Base-by-base conservation (phyloP, 2,888 invertebrate genomes). In the Aphrophora alni region DNA sequence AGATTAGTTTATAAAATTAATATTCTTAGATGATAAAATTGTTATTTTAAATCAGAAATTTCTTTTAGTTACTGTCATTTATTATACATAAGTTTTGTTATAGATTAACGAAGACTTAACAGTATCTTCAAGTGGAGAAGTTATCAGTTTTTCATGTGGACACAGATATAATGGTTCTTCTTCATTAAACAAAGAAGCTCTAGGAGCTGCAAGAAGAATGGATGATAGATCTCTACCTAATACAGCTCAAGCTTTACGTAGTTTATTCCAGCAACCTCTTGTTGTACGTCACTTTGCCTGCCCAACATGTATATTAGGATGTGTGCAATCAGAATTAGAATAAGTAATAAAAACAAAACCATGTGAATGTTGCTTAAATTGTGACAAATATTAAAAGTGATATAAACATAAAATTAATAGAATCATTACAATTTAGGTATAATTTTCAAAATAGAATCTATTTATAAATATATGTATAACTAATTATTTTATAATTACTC, bases 101-200 rank as follows among this genome's bases (percentile, higher is more conserved):
- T 33, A 26, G 21, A 69, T 24, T 24, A 75, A 72, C 10, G 75
- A 76, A 38, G 78, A 76, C 7, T 59, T 81, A 28, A 75, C 75
- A 8, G 28, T 26, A 12, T 28, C 74, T 38, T 74, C 75, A 24
- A 59, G 59, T n/a, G 73, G 59, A 8, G 82, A 82, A 75, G 78
- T 83, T 33, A 68, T 82, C 3, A 82, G 80, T 74, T 83, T 83
- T 75, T 83, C 83, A 26, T 83, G 83, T 80, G 83, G 83, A n/a
- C 83, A 83, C 78, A 81, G 82, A 68, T 83, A 82, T 78, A 75
- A 81, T 8, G 78, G 81, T 5, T 75, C 28, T 72, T 68, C 77
- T 12, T 75, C 81, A 14, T 71, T 81, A 68, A 38, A 75, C 10
- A 81, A 81, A 76, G 26, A 25, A 28, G 78, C 78, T 25, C 70